A percentile compares a stretch with the other conserved stretches of the same genome.
Conservation (phyloP, 1,140 invertebrate genomes). For the Hypothenemus hampei region DNA sequence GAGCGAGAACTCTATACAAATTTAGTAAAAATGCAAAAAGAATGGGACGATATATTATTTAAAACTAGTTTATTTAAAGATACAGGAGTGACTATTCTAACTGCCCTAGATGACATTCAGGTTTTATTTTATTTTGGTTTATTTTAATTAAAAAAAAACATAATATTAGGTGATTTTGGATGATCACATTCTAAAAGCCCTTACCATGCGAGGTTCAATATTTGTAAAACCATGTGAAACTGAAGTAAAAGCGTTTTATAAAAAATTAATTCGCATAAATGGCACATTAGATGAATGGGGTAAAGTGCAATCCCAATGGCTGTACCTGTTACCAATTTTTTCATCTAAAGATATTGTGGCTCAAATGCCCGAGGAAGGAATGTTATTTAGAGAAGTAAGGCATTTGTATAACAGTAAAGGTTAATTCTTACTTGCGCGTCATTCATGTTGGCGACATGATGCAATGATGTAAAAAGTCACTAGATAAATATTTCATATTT, state of each 20-base stretch:
- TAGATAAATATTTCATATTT: too few species aligned
- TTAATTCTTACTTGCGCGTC: too few species aligned
- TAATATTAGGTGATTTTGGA: constrained; percentile 57
- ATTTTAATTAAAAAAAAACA: not conserved
- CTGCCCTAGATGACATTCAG: constrained; percentile 80
- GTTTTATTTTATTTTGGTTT: too few species aligned
- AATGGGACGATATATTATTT: constrained; percentile 78
- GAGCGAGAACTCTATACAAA: constrained; percentile 76
- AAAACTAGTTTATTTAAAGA: constrained; percentile 70
- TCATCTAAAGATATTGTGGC: constrained; percentile 88
- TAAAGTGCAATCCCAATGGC: constrained; percentile 81
- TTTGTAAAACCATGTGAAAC: constrained; percentile 85
- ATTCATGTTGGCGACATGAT: too few species aligned
- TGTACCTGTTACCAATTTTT: constrained; percentile 91
- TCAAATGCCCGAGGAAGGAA: constrained; percentile 89
- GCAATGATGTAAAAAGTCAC: too few species aligned
- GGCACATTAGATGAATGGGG: constrained; percentile 83
- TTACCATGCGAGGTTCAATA: constrained; percentile 84
- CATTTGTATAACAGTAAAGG: constrained; percentile 45
- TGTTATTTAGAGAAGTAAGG: constrained; percentile 65
- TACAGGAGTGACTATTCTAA: constrained; percentile 71
- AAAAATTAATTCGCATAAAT: constrained; percentile 70
- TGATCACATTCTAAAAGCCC: constrained; percentile 84
- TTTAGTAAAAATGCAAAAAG: constrained; percentile 75
- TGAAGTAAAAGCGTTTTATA: constrained; percentile 79